Percentiles rank a stretch among this genome's conserved stretches.
Conservation (phyloP, 1,140 invertebrate species). For the Neodiprion pinetum region DNA sequence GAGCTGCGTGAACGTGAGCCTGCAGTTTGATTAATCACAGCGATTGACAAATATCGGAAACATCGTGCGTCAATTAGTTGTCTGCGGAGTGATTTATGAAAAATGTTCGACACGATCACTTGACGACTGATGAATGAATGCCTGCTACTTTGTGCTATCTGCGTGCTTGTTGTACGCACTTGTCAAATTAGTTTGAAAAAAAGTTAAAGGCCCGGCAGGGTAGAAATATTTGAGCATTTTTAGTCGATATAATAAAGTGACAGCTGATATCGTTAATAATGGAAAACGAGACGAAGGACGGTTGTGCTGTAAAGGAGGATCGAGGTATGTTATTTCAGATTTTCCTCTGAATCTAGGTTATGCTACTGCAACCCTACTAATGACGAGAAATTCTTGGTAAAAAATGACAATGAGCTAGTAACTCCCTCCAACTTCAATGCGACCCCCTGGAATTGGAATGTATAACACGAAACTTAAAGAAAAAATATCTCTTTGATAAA, state of each 20-base stretch:
- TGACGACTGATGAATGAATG: background rate
- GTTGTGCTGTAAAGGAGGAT: constrained; percentile 26
- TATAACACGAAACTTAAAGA: background rate
- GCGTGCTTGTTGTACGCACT: background rate
- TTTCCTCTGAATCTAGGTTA: background rate
- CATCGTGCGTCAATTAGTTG: no score
- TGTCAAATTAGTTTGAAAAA: background rate
- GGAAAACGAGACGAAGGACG: constrained; percentile 36
- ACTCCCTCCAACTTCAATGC: no score
- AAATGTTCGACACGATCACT: constrained; percentile 1
- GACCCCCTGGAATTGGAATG: background rate
- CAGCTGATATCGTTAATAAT: constrained; percentile 26
- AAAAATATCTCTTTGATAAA: no score
- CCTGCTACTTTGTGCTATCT: background rate
- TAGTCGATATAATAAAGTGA: background rate
- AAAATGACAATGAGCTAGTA: background rate
- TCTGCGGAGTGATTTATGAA: background rate
- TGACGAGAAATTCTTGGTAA: constrained; percentile 7
- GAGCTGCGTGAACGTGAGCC: no score
- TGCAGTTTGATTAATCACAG: no score
- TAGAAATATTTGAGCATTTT: background rate
- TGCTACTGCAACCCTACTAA: background rate
- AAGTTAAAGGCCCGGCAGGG: background rate
- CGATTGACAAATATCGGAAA: no score
- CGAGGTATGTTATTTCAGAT: constrained; percentile 31